Conservation (phyloP, 2,888 invertebrate species). For the Drosophila prolongata region DNA sequence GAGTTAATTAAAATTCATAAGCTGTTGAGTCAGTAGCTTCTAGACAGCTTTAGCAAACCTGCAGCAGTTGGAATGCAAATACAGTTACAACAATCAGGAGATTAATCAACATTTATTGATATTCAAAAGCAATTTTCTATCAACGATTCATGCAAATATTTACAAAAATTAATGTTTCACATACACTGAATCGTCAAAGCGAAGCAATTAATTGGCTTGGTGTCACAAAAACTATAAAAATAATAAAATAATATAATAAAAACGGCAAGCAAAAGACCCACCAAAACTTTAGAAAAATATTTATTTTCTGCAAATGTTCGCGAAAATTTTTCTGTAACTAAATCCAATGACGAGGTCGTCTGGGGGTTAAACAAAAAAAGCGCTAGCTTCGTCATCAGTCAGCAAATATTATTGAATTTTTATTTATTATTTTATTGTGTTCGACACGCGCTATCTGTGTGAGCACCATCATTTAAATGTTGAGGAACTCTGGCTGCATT, state of each 20-base stretch:
- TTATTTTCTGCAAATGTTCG: constrained; percentile 37
- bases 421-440: constrained; percentile 1
- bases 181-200: constrained; percentile 3
- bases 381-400: constrained; percentile 41
- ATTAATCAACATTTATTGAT: constrained; percentile 19
- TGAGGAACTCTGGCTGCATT: constrained; percentile 25
- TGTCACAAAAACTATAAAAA: constrained; percentile 16
- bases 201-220: constrained; percentile 8
- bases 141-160: constrained; percentile 19
- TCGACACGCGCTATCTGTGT: not conserved
- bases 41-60: constrained; percentile 1
- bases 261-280: not conserved
- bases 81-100: constrained; percentile 5
- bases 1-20: constrained; percentile 35
- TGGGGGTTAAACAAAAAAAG: constrained; percentile 15
- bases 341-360: constrained; percentile 62
- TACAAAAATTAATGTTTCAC: constrained; percentile 12
- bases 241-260: constrained; percentile 20
- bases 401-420: constrained; percentile 73
- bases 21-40: constrained; percentile 21
- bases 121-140: constrained; percentile 15
- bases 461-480: constrained; percentile 28
- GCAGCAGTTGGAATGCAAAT: constrained; percentile 16
- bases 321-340: constrained; percentile 53
- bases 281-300: constrained; percentile 35